phyloP scores from a whole-genome alignment of 2,797 vertebrate species.

The Carapus acus region DNA sequence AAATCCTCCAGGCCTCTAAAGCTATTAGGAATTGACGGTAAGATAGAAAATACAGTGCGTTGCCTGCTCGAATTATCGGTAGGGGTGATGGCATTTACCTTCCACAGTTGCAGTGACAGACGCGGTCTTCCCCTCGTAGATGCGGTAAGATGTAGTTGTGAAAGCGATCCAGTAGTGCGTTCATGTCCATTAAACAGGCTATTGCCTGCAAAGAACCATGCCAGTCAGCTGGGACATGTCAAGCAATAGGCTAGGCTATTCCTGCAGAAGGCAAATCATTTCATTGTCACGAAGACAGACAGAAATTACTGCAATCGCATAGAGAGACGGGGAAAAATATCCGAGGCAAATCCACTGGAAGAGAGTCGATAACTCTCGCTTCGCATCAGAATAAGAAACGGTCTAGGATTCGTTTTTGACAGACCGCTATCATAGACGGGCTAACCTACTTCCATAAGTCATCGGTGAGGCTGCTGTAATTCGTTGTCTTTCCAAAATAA shows the following conservation, averaged over 20 bases:
- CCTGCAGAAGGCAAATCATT: constrained; percentile 48
- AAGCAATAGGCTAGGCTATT: constrained; percentile 57
- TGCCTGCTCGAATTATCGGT: constrained; percentile 29
- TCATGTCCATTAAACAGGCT: constrained; percentile 99
- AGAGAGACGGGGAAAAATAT: constrained; percentile 24
- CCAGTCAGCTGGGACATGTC: constrained; percentile 75
- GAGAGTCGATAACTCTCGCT: constrained; percentile 45
- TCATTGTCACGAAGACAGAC: constrained; percentile 17
- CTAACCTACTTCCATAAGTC: constrained; percentile 63
- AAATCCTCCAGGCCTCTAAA: constrained; percentile 63
- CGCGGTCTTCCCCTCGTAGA: constrained; percentile 96
- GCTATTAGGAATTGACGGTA: constrained; percentile 52
- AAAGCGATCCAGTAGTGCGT: constrained; percentile 99
- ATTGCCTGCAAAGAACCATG: constrained; percentile 94
- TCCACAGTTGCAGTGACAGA: constrained; percentile 99
- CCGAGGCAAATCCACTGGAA: constrained; percentile 42
- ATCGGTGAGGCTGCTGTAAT: constrained; percentile 43
- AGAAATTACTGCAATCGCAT: constrained; percentile 19
- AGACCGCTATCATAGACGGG: constrained; percentile 62
- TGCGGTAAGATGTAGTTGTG: constrained; percentile 99
- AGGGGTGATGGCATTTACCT: constrained; percentile 78
- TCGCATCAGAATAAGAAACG: constrained; percentile 50
- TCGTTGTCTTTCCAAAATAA: constrained; percentile 15
- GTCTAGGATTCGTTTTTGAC: constrained; percentile 68
- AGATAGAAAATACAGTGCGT: constrained; percentile 19